These are phyloP conservation scores for Papilio protenor DNA, from an alignment of 2,888 invertebrate species.

Conservation along the genomic window DNA sequence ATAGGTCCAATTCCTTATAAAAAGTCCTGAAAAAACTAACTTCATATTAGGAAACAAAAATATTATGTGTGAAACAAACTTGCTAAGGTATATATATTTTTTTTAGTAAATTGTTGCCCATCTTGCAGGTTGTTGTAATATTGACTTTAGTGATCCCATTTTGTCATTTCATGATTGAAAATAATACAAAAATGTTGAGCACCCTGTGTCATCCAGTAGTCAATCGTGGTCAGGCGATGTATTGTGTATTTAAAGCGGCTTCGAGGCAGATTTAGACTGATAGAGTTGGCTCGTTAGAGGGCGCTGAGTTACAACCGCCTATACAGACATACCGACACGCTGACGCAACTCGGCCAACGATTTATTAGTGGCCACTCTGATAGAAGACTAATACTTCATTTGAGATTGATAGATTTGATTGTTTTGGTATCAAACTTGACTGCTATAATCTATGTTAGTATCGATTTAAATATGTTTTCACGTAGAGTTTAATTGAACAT, in stretches of 20 bases:
- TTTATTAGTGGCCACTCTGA: constrained; percentile 33
- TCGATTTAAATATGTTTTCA: too few species aligned
- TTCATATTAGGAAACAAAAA: too few species aligned
- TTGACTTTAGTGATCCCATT: background rate
- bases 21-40: too few species aligned
- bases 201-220: constrained; percentile 44
- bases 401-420: background rate
- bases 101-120: too few species aligned
- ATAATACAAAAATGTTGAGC: background rate
- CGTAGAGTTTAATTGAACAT: too few species aligned
- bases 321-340: constrained; percentile 60
- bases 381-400: constrained; percentile 28
- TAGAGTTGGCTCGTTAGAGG: constrained; percentile 58
- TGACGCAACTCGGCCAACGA: constrained; percentile 8
- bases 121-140: too few species aligned
- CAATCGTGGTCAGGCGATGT: constrained; percentile 69
- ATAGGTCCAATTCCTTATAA: background rate
- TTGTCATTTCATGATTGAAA: background rate
- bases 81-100: too few species aligned
- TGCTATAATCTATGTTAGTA: too few species aligned
- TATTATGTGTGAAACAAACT: too few species aligned
- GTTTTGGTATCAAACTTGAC: too few species aligned
- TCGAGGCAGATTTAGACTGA: constrained; percentile 67
- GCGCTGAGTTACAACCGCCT: constrained; percentile 54
- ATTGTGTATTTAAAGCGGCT: constrained; percentile 65